Conservation (phyloP, 1,140 invertebrate genomes). For the Brachionus rotundiformis region DNA sequence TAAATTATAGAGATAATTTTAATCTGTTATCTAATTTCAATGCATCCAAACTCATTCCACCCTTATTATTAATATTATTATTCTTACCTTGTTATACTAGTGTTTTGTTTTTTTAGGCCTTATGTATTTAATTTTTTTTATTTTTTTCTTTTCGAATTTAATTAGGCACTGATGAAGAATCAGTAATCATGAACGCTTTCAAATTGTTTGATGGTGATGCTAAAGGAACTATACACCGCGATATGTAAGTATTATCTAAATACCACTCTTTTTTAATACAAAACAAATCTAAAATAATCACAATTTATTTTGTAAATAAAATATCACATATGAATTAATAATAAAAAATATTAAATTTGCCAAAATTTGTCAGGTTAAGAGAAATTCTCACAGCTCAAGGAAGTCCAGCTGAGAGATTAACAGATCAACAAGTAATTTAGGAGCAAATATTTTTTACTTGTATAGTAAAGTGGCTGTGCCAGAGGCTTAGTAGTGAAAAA, state of each 20-base stretch:
- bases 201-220: conserved; percentile 76
- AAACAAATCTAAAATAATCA: too few relatives aligned
- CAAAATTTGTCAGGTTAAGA: conserved; percentile 24
- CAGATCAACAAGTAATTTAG: conserved; percentile 40
- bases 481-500: background rate
- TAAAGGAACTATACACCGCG: conserved; percentile 30
- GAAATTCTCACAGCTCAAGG: conserved; percentile 43
- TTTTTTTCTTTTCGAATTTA: background rate
- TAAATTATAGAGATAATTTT: background rate
- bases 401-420: conserved; percentile 30
- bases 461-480: too few relatives aligned
- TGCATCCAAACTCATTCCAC: background rate
- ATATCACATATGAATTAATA: background rate
- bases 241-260: background rate
- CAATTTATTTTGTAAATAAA: too few relatives aligned
- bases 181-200: conserved; percentile 89
- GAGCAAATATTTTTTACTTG: background rate
- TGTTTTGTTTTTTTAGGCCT: background rate
- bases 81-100: background rate
- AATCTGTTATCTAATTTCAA: background rate
- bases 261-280: conserved; percentile 65
- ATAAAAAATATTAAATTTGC: too few relatives aligned
- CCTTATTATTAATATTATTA: too few relatives aligned
- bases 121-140: background rate
- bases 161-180: conserved; percentile 80